Conservation (phyloP, 2,888 invertebrate species). For the Hypomecis atomaria region DNA sequence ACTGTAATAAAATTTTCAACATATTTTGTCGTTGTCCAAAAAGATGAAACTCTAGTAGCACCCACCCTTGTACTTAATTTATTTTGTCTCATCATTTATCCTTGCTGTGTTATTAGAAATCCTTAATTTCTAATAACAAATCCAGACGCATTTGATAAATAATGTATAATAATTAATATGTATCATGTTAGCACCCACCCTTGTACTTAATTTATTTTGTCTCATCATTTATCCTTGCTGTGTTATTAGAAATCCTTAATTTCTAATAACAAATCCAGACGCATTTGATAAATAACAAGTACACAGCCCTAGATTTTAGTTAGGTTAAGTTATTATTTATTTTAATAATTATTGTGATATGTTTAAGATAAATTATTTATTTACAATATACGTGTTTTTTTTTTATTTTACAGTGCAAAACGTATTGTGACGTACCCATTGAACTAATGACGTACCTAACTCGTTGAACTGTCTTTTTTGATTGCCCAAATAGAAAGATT, state of each 20-base stretch:
- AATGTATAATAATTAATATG: too few relatives aligned
- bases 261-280: constrained; percentile 65
- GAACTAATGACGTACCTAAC: too few relatives aligned
- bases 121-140: constrained; percentile 46
- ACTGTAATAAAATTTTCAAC: too few relatives aligned
- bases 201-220: constrained; percentile 41
- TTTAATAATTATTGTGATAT: constrained; percentile 67
- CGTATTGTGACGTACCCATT: too few relatives aligned
- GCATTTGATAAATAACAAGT: constrained; percentile 84
- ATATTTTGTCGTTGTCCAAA: too few relatives aligned
- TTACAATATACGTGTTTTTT: constrained; percentile 42
- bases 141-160: constrained; percentile 84
- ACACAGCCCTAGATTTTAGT: constrained; percentile 76
- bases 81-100: constrained; percentile 37
- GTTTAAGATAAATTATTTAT: constrained; percentile 74
- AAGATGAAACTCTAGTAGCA: background rate
- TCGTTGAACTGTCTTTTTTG: too few relatives aligned
- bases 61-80: constrained; percentile 47
- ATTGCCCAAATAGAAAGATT: too few relatives aligned
- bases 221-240: constrained; percentile 51
- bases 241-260: constrained; percentile 44
- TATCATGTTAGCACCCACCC: constrained; percentile 39
- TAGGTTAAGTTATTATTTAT: constrained; percentile 71
- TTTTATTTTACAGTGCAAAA: constrained; percentile 26
- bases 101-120: constrained; percentile 53